These are phyloP conservation scores for Kryptolebias ocellatus DNA, from an alignment of 2,797 vertebrate genomes.

Conservation along the genomic window DNA sequence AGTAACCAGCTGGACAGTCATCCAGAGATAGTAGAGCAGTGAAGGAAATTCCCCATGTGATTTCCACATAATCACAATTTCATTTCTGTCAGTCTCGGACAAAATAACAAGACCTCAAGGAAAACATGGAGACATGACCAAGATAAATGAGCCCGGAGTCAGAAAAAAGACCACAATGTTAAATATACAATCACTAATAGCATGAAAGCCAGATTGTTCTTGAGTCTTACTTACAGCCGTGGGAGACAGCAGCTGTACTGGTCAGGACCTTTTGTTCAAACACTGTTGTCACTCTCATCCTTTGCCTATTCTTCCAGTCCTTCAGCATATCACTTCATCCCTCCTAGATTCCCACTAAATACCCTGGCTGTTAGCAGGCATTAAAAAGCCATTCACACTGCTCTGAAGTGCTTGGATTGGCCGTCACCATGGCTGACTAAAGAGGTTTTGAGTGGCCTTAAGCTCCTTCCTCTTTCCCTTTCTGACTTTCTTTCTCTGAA, in stretches of 20 bases:
- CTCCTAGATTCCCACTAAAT: constrained; percentile 61
- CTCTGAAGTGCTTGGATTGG: constrained; percentile 76
- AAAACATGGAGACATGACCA: constrained; percentile 54
- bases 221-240: constrained; percentile 13
- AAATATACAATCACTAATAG: constrained; percentile 29
- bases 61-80: constrained; percentile 61
- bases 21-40: constrained; percentile 49
- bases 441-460: constrained; percentile 60
- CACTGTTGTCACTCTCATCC: constrained; percentile 61
- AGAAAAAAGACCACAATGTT: constrained; percentile 39
- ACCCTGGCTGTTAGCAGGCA: constrained; percentile 76
- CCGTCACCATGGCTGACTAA: constrained; percentile 61
- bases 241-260: constrained; percentile 14
- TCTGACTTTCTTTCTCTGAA: constrained; percentile 36
- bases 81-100: constrained; percentile 52
- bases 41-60: constrained; percentile 46
- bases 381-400: constrained; percentile 82
- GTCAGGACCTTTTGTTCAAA: constrained; percentile 54
- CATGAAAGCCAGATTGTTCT: constrained; percentile 17
- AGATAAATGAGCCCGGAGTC: constrained; percentile 62
- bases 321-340: constrained; percentile 50
- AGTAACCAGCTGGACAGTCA: constrained; percentile 56
- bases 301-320: constrained; percentile 43
- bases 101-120: constrained; percentile 61
- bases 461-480: constrained; percentile 35